Conservation (phyloP, 1,140 invertebrate species). For the Harpegnathos saltator region DNA sequence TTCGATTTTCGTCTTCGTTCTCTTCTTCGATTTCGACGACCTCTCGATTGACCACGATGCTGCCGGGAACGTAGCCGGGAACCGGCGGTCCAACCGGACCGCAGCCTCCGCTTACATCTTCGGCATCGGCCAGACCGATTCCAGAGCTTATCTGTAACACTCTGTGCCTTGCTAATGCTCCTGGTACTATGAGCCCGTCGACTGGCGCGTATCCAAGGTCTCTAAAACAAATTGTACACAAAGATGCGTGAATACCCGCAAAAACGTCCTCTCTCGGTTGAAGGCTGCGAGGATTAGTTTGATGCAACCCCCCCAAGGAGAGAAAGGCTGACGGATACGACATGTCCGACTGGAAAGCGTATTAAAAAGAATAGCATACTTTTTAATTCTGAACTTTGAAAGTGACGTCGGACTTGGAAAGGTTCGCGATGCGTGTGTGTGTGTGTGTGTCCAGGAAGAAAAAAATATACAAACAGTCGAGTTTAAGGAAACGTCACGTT, state of each 20-base stretch:
- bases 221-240: slow-evolving; percentile 57
- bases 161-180: neutral
- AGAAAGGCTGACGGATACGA: neutral
- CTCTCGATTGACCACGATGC: slow-evolving; percentile 47
- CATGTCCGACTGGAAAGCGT: no score
- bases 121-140: neutral
- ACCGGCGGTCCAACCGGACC: slow-evolving; percentile 68
- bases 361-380: neutral
- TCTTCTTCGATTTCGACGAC: neutral
- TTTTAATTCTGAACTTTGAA: neutral
- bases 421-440: no score
- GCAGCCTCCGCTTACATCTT: slow-evolving; percentile 45
- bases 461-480: neutral
- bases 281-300: no score
- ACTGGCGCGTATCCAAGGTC: slow-evolving; percentile 73
- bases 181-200: neutral
- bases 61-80: slow-evolving; percentile 68
- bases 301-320: neutral
- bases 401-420: no score
- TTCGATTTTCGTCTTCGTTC: neutral
- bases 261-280: no score
- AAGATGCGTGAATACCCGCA: neutral
- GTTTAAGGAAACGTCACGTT: neutral
- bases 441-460: no score
- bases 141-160: neutral